Evolutionary conservation across 2,113 vertebrate species (phyloP).

Genomic region (Aphyosemion australe): DNA sequence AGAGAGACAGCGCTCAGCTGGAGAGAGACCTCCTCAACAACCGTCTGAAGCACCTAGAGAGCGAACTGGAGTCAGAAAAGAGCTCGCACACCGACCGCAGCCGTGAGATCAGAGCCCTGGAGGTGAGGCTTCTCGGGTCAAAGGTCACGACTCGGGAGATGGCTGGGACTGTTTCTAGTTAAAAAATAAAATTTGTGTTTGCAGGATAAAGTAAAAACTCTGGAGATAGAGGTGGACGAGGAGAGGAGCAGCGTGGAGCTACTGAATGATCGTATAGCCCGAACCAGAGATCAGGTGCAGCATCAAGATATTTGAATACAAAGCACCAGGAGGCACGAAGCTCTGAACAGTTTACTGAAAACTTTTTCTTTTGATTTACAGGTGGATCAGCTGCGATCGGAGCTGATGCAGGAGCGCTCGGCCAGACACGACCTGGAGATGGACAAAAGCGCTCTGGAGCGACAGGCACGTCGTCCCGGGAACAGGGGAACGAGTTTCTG

Average conservation of each 20-base stretch:
- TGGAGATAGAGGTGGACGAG: constrained; percentile 92
- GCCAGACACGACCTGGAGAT: constrained; percentile 91
- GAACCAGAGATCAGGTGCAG: constrained; percentile 89
- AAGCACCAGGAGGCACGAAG: constrained; percentile 13
- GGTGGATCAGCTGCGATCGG: constrained; percentile 90
- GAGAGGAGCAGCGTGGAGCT: constrained; percentile 87
- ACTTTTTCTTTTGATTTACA: constrained; percentile 40
- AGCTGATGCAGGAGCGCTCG: constrained; percentile 91
- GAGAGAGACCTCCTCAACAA: constrained; percentile 88
- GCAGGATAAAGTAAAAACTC: constrained; percentile 85
- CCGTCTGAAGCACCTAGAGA: constrained; percentile 86
- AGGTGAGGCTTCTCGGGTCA: constrained; percentile 77
- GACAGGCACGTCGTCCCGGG: constrained; percentile 80
- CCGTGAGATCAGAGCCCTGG: constrained; percentile 84
- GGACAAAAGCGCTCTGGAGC: constrained; percentile 90
- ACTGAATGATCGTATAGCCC: constrained; percentile 84
- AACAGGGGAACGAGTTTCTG: not conserved
- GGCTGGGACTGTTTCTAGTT: no score
- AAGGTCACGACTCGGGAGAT: constrained; percentile 27
- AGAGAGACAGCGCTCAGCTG: constrained; percentile 82
- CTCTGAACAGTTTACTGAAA: not conserved
- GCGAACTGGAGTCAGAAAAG: constrained; percentile 83
- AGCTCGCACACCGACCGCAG: constrained; percentile 84
- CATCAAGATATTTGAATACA: constrained; percentile 28
- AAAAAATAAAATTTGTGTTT: not conserved